Evolutionary conservation across 2,888 invertebrate genomes (phyloP), one percentile per base, ranked within the genome.

Genomic region (Tortricodes alternella): DNA sequence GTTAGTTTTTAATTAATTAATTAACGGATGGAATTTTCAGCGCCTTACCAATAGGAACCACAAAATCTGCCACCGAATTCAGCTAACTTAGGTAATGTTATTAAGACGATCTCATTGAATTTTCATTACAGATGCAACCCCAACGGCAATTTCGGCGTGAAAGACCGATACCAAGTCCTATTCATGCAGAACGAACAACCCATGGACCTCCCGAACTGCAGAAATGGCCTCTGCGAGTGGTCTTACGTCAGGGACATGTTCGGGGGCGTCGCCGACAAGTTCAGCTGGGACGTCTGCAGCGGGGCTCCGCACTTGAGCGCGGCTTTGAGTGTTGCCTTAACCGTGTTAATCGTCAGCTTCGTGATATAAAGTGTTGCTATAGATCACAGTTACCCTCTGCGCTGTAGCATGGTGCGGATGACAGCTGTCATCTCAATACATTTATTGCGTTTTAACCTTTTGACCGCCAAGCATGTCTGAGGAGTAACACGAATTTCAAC

Each of bases 181-280:
- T 95, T 96, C 82, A 92, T 94, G 63, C 89, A 95, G 59, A 95
- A 95, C 71, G 96, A 96, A 75, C 91, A 92, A 38, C 93, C 94
- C 0, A 91, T 96, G 43, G 83, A 92, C 51, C 79, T 94, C 34
- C 92, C 93, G 0, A 94, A 93, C 49, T 96, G 96, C 73, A 89
- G 93, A 6, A 95, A 95, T 0, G 96, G 96, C 0, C 92, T 96
- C 0, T 96, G 96, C 82, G 93, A 94, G 62, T 96, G 96, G 95
- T 91, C 92, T 0, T 91, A 92, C 16, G 85, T 96, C 5, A 92
- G 93, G 68, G 85, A 91, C 11, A 92, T 92, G 56, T 93, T 93
- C 60, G 88, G 91, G 2, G 77, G 87, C 0, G 71, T 93, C 1
- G 89, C 91, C 2, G 85, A 92, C 16, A 86, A 86, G 11, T 95